Percentiles rank a stretch among this genome's conserved stretches.
Conservation (phyloP, 2,113 vertebrate genomes). For the Alectura lathami region DNA sequence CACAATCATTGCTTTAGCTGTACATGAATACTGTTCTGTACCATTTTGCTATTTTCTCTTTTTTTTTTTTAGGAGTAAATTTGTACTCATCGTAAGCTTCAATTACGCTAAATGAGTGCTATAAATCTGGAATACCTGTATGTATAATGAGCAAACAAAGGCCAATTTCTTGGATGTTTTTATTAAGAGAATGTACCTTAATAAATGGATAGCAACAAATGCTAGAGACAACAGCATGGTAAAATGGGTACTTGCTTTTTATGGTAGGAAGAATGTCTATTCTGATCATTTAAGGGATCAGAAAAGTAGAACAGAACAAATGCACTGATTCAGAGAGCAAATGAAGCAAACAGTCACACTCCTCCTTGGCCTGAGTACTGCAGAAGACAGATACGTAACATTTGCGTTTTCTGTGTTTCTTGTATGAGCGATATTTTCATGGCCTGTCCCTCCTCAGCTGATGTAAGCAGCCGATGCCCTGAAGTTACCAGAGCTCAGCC, state of each 20-base stretch:
- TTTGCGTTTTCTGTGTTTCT: neutral
- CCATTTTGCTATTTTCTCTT: constrained; percentile 44
- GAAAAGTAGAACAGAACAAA: constrained; percentile 10
- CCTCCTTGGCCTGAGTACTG: neutral
- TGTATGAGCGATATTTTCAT: neutral
- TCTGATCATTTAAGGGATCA: constrained; percentile 55
- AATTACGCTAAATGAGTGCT: constrained; percentile 59
- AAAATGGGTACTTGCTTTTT: constrained; percentile 49
- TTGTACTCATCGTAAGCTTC: constrained; percentile 60
- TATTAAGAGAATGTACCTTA: constrained; percentile 54
- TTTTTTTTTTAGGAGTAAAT: constrained; percentile 54
- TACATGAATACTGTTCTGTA: constrained; percentile 20
- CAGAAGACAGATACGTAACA: neutral
- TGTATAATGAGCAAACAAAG: constrained; percentile 51
- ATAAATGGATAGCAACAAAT: constrained; percentile 63
- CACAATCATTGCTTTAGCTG: constrained; percentile 63
- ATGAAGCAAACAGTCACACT: neutral
- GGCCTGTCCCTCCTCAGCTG: neutral
- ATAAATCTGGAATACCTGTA: constrained; percentile 50
- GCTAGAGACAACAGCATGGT: constrained; percentile 50
- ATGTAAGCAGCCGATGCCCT: neutral
- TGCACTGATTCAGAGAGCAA: neutral
- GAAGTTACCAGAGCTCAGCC: neutral
- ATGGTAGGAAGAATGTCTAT: constrained; percentile 41
- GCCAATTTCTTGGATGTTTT: constrained; percentile 58